These are phyloP conservation scores for Meiosimyza platycephala DNA, from an alignment of 2,888 invertebrate species.

Conservation along the genomic window DNA sequence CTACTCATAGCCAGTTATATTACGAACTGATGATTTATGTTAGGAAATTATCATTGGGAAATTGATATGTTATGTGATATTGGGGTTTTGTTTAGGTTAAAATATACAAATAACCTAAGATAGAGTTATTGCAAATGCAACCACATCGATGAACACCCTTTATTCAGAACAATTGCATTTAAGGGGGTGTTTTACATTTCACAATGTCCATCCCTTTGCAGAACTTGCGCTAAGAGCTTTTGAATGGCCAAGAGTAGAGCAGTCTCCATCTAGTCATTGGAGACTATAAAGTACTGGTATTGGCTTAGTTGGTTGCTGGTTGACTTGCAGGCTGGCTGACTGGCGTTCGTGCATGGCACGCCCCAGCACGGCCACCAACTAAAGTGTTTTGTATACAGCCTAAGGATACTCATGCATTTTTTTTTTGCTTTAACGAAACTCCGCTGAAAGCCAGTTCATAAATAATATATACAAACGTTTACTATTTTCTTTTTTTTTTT, in stretches of 20 bases:
- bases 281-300: slow-evolving; percentile 38
- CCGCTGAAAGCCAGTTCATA: slow-evolving; percentile 52
- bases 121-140: neutral
- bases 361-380: slow-evolving; percentile 44
- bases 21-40: neutral
- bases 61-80: slow-evolving; percentile 2
- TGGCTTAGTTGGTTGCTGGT: slow-evolving; percentile 36
- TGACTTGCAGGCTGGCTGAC: slow-evolving; percentile 41
- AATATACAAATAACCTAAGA: neutral
- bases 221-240: slow-evolving; percentile 43
- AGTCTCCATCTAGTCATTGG: slow-evolving; percentile 18
- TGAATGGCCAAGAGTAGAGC: slow-evolving; percentile 49
- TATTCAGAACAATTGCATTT: neutral
- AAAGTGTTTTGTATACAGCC: slow-evolving; percentile 27
- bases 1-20: neutral
- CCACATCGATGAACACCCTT: neutral
- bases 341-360: slow-evolving; percentile 57
- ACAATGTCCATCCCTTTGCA: slow-evolving; percentile 51
- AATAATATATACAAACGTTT: slow-evolving; percentile 48
- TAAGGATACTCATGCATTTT: slow-evolving; percentile 33
- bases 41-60: slow-evolving; percentile 8
- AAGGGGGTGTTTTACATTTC: neutral
- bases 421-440: slow-evolving; percentile 35
- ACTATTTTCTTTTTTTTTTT: slow-evolving; percentile 12
- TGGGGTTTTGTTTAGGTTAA: slow-evolving; percentile 2